Conservation (phyloP, 2,113 vertebrate genomes). For the Ctenomys sociabilis region DNA sequence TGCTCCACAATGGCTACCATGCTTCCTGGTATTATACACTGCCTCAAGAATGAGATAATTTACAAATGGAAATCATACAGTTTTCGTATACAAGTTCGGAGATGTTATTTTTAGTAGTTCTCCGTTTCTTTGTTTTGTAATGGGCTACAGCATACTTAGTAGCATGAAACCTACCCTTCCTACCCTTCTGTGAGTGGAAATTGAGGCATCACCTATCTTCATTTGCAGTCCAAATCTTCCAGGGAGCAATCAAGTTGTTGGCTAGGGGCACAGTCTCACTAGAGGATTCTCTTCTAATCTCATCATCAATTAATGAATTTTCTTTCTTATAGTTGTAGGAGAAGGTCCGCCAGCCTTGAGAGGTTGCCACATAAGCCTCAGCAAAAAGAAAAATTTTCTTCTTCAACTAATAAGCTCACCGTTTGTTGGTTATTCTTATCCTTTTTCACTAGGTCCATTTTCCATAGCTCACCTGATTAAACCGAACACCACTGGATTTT, state of each 20-base stretch:
- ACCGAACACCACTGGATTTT: neutral
- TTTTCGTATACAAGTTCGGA: neutral
- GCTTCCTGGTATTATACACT: neutral
- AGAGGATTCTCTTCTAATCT: neutral
- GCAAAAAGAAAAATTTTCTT: neutral
- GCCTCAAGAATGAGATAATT: neutral
- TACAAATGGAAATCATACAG: neutral
- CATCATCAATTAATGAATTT: neutral
- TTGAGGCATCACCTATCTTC: neutral
- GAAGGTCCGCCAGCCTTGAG: neutral
- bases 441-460: neutral
- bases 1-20: neutral
- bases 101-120: neutral
- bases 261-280: neutral
- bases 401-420: neutral
- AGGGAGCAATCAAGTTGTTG: neutral
- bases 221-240: neutral
- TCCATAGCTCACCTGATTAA: neutral
- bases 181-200: neutral
- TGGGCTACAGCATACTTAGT: neutral
- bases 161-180: neutral
- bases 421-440: neutral
- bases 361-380: neutral
- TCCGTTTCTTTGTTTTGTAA: neutral
- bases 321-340: neutral